These are phyloP conservation scores for Sebastes baramenuke DNA, from an alignment of 2,797 vertebrate genomes.

Conservation along the genomic window DNA sequence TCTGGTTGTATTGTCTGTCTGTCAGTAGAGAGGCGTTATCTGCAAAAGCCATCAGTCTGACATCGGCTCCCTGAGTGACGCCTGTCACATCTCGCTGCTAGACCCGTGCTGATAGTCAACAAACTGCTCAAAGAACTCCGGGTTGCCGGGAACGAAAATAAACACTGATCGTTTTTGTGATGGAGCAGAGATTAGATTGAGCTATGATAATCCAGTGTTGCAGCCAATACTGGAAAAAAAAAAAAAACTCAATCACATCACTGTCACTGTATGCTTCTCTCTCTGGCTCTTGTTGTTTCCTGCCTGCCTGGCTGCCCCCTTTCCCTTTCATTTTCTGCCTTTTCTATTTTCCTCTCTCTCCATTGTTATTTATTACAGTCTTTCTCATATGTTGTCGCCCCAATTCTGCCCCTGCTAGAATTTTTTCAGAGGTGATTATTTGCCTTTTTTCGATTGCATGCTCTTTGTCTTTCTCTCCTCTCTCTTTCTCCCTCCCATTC, in stretches of 20 bases:
- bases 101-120: conserved; percentile 16
- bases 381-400: conserved; percentile 28
- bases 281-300: background rate
- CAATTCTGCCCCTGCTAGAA: conserved; percentile 19
- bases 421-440: conserved; percentile 49
- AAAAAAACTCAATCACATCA: conserved; percentile 18
- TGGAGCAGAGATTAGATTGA: conserved; percentile 28
- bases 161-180: conserved; percentile 22
- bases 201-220: conserved; percentile 24
- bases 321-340: background rate
- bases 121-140: conserved; percentile 10
- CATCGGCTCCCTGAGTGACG: conserved; percentile 45
- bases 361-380: conserved; percentile 43
- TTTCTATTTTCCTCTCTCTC: conserved; percentile 6
- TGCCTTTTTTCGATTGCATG: conserved; percentile 51
- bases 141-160: conserved; percentile 13
- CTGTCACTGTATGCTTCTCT: conserved; percentile 17
- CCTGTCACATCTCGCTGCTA: conserved; percentile 32
- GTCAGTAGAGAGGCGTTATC: conserved; percentile 27
- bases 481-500: background rate
- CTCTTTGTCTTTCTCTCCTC: conserved; percentile 39
- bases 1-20: conserved; percentile 25
- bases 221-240: background rate
- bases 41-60: conserved; percentile 42
- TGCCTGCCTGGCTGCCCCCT: background rate